Evolutionary conservation across 2,113 vertebrate species (phyloP).

Genomic region (Sander vitreus): DNA sequence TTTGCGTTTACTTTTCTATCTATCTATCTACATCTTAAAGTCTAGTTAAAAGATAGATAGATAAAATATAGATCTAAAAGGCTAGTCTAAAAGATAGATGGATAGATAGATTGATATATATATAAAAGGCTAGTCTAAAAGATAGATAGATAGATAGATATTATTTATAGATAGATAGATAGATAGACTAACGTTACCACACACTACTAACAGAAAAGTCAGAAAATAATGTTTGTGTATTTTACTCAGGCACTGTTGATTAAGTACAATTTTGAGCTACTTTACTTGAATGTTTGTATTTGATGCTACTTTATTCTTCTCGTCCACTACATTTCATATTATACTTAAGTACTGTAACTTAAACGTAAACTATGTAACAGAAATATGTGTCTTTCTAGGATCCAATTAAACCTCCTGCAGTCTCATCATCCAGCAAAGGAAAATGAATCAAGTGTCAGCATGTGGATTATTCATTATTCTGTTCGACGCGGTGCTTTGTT

Average conservation of each 20-base stretch:
- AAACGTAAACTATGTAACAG: background rate
- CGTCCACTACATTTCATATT: background rate
- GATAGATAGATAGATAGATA: too few species aligned
- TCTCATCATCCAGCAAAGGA: background rate
- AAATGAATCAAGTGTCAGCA: conserved; percentile 14
- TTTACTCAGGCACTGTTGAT: background rate
- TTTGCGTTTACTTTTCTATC: too few species aligned
- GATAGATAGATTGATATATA: too few species aligned
- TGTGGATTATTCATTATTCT: conserved; percentile 46
- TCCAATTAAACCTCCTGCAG: conserved; percentile 1
- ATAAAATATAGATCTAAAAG: too few species aligned
- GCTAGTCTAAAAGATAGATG: too few species aligned
- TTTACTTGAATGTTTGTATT: background rate
- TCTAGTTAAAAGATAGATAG: too few species aligned
- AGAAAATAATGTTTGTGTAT: background rate
- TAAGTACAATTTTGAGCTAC: background rate
- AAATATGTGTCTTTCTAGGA: conserved; percentile 15
- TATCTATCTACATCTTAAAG: too few species aligned
- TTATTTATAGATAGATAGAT: too few species aligned
- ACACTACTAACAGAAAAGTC: background rate
- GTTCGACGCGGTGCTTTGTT: conserved; percentile 61
- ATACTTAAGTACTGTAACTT: background rate
- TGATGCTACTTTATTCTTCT: background rate
- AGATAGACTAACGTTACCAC: background rate
- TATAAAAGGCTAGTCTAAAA: too few species aligned